Evolutionary conservation across 1,140 invertebrate genomes (phyloP), one percentile per base, ranked within the genome.

Genomic region (Ridgeia piscesae): DNA sequence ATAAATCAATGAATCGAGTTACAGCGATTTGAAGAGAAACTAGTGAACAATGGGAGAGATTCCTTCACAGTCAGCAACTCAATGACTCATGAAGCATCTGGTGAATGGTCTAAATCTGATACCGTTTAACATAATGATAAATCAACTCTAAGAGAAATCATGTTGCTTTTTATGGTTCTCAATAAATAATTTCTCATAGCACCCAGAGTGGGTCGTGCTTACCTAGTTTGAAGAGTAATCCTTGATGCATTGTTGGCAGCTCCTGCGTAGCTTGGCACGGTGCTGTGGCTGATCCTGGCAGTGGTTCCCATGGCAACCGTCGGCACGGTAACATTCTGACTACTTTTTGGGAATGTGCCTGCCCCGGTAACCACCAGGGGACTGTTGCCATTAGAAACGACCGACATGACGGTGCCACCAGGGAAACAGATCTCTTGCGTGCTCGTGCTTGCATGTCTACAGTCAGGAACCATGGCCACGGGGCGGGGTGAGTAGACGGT

Each of bases 391-490:
- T 42, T 90, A 33, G 89, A 34, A 34, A 34, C 11, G 31, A 90
- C 35, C 4, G 89, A 90, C 89, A 27, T 90, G 34, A 90, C 31
- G n/a, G 89, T 35, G 33, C 34, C 42, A 35, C 34, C 17, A 33
- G 50, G 50, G 77, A 92, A 92, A 35, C 58, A 35, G 27, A 92
- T 91, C 42, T 92, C 92, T 27, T 58, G 89, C 11, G 92, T 92
- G 89, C 92, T 92, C 2, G 92, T 92, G 58, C 92, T 92, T 27
- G 92, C 92, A 34, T 91, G 91, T 93, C 92, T 93, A 93, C 94
- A 88, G 33, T 89, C 58, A 34, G 94, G 94, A 48, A 94, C 93
- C 34, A 95, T 94, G 34, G 93, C 94, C 88, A 95, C 94, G 34
- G 94, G 94, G 34, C 94, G 94, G 92, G 58, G 89, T 21, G 58